Evolutionary conservation across 64 coral and sea anemone species (phyloP), one percentile per base, ranked within the genome.

Genomic region (Cladopsammia gracilis): DNA sequence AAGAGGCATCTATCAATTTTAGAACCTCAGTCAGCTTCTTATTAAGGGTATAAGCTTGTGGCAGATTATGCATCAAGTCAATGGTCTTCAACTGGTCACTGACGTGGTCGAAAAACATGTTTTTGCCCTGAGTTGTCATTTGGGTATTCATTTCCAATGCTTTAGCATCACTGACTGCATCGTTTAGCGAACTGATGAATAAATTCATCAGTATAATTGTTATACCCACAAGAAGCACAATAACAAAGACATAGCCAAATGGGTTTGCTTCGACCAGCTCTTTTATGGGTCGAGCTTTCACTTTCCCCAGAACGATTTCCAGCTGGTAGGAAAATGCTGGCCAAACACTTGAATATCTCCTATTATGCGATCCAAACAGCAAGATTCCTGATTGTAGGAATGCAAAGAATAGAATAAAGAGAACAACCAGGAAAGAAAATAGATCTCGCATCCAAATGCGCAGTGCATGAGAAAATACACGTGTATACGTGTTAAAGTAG

Each of bases 171-270:
- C 61, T 64, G 14, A 64, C 61, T 64, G 70, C 24, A 72, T 72
- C 70, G 42, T 72, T 45, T 45, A 72, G 34, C 1, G 70, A 22
- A n/a, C 18, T 43, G 7, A 72, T 45, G 42, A 72, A 72, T 13
- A 72, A 72, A 45, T 72, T 72, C 70, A 72, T 72, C 42, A 72
- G 42, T 43, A 72, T 45, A 22, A 72, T 45, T 10, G 70, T 72
- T 13, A 72, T 72, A 45, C 6, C 16, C 9, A 72, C 18, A 16
- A 72, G 70, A 34, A 72, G 70, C 7, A 16, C 5, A 44, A 11
- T 45, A 8, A 42, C 70, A 11, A 72, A 72, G 8, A 44, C 6
- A n/a, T 45, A 16, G 9, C 70, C 70, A 43, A 72, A 4, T 4
- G 34, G 34, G 34, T 43, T 10, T 14, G 25, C 70, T 72, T 72